Evolutionary conservation across 2,888 invertebrate genomes (phyloP).

Genomic region (Diaprepes abbreviatus): DNA sequence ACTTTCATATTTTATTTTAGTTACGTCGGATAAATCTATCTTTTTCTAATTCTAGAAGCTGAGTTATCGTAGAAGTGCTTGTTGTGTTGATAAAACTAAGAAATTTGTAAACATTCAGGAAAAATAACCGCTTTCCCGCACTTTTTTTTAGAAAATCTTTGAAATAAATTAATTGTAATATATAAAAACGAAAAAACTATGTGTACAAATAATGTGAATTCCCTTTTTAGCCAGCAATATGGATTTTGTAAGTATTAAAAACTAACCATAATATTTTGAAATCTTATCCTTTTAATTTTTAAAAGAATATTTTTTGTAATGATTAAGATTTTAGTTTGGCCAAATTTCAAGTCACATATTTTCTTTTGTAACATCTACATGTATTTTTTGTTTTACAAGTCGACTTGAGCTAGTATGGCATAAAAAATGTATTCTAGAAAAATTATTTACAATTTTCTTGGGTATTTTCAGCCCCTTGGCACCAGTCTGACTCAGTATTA

Average conservation of each 20-base stretch:
- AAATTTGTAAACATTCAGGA: neutral
- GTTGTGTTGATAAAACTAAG: neutral
- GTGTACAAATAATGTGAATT: slow-evolving; percentile 49
- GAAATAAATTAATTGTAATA: neutral
- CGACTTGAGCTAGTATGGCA: no score
- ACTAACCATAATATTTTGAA: slow-evolving; percentile 25
- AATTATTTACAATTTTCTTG: no score
- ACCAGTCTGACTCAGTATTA: slow-evolving; percentile 59
- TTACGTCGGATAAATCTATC: neutral
- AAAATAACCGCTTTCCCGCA: slow-evolving; percentile 28
- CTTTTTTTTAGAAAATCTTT: slow-evolving; percentile 4
- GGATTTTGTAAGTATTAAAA: slow-evolving; percentile 52
- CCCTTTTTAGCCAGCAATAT: slow-evolving; percentile 50
- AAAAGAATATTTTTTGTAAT: neutral
- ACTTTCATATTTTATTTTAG: no score
- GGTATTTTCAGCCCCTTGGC: slow-evolving; percentile 70
- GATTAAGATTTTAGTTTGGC: no score
- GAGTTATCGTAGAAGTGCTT: neutral
- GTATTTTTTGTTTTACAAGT: no score
- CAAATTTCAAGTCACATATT: no score
- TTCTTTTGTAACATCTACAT: no score
- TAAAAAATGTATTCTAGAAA: no score
- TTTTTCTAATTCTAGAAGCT: neutral
- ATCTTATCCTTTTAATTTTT: no score
- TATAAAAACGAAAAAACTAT: slow-evolving; percentile 1